phyloP scores from a whole-genome alignment of 2,113 vertebrate genomes.

The Pseudopipra pipra region DNA sequence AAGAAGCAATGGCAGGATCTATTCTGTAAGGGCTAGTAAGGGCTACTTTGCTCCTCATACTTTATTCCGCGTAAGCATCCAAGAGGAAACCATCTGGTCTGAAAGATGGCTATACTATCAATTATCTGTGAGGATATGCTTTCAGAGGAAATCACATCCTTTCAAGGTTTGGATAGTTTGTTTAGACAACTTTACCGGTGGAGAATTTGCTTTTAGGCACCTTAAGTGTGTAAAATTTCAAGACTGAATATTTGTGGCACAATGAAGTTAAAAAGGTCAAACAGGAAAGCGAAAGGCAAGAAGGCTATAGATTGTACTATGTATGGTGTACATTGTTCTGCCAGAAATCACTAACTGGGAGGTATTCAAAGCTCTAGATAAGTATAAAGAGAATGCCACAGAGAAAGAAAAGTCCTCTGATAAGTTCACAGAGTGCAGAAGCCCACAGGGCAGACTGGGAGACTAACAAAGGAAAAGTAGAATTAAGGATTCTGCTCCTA shows the following conservation, averaged over 20 bases:
- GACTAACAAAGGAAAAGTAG: neutral
- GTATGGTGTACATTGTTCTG: neutral
- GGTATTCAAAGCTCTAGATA: neutral
- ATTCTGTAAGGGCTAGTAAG: slow-evolving; percentile 20
- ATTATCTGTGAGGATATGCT: slow-evolving; percentile 39
- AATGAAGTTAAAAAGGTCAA: neutral
- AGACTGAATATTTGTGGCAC: slow-evolving; percentile 14
- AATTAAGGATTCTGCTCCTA: neutral
- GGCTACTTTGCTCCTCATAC: slow-evolving; percentile 32
- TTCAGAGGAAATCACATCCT: slow-evolving; percentile 33
- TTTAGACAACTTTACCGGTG: slow-evolving; percentile 3
- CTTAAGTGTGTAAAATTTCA: slow-evolving; percentile 14
- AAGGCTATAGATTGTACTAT: neutral
- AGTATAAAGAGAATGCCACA: neutral
- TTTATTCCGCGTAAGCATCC: slow-evolving; percentile 15
- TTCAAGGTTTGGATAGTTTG: slow-evolving; percentile 29
- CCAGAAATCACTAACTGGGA: neutral
- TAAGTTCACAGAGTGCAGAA: neutral
- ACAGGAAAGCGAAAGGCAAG: neutral
- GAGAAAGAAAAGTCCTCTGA: neutral
- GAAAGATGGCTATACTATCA: slow-evolving; percentile 46
- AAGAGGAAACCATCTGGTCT: slow-evolving; percentile 32
- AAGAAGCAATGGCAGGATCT: slow-evolving; percentile 4
- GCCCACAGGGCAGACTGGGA: neutral
- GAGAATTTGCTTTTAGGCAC: slow-evolving; percentile 22